phyloP scores from a whole-genome alignment of 37 sponge, comb jelly and placozoan species.

The Agelas oroides region DNA sequence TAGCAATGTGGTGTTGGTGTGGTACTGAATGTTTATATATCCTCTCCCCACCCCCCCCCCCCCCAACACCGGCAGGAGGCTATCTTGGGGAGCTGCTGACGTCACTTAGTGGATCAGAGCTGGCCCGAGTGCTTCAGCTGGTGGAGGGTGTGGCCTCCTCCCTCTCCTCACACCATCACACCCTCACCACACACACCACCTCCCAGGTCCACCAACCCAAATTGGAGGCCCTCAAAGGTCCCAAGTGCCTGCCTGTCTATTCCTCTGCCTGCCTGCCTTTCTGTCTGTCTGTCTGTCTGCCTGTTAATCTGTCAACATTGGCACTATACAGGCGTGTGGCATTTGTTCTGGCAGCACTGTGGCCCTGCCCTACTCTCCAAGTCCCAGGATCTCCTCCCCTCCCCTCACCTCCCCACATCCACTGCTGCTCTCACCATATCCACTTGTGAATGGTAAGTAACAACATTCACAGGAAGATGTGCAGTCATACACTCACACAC shows the following conservation, averaged over 20 bases:
- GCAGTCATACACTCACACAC: not conserved
- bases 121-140: not conserved
- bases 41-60: too few relatives aligned
- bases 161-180: slow-evolving; percentile 5
- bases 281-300: too few relatives aligned
- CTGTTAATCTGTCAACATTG: too few relatives aligned
- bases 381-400: not conserved
- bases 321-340: not conserved
- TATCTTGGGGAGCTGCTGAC: not conserved
- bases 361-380: not conserved
- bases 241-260: too few relatives aligned
- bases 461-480: too few relatives aligned
- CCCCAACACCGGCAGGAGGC: not conserved
- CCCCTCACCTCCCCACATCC: slow-evolving; percentile 4
- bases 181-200: not conserved
- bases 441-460: not conserved
- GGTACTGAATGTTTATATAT: too few relatives aligned
- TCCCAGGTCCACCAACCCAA: not conserved
- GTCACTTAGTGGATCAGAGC: not conserved
- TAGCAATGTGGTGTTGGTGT: not conserved
- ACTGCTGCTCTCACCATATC: not conserved
- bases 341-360: not conserved
- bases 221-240: too few relatives aligned
- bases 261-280: too few relatives aligned
- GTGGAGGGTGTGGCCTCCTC: not conserved